phyloP scores from a whole-genome alignment of 1,140 invertebrate species.

The Parapsyche elsis region DNA sequence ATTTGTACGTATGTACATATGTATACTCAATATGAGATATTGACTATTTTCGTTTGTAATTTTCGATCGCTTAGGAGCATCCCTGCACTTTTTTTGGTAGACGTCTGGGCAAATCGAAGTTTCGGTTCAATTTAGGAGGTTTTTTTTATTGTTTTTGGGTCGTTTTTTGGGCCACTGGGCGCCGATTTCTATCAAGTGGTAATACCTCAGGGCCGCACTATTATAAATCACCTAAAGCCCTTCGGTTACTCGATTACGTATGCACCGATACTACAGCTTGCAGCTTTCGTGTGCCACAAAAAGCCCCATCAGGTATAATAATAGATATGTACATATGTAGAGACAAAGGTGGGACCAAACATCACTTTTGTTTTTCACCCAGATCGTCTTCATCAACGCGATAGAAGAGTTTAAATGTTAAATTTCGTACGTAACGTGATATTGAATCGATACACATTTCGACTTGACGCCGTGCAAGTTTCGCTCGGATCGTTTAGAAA shows the following conservation, averaged over 20 bases:
- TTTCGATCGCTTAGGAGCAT: neutral
- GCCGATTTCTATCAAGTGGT: conserved; percentile 52
- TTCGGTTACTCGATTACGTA: conserved; percentile 28
- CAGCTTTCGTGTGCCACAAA: neutral
- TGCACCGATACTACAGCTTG: conserved; percentile 2
- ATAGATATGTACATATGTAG: neutral
- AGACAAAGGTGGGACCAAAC: neutral
- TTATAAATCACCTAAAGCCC: conserved; percentile 46
- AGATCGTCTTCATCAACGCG: neutral
- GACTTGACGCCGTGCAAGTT: neutral
- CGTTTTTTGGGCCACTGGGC: conserved; percentile 30
- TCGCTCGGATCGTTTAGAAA: conserved; percentile 12
- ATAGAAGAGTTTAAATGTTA: neutral
- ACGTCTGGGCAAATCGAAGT: neutral
- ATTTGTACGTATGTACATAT: too few species aligned
- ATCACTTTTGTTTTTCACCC: neutral
- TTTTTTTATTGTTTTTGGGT: conserved; percentile 2
- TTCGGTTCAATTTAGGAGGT: neutral
- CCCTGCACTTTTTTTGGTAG: neutral
- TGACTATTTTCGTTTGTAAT: too few species aligned
- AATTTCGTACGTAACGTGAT: neutral
- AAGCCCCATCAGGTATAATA: neutral
- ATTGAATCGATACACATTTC: neutral
- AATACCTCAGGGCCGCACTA: conserved; percentile 42
- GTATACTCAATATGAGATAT: too few species aligned